Evolutionary conservation across 2,113 vertebrate species (phyloP), one percentile per base, ranked within the genome.

Genomic region (Cervus canadensis): DNA sequence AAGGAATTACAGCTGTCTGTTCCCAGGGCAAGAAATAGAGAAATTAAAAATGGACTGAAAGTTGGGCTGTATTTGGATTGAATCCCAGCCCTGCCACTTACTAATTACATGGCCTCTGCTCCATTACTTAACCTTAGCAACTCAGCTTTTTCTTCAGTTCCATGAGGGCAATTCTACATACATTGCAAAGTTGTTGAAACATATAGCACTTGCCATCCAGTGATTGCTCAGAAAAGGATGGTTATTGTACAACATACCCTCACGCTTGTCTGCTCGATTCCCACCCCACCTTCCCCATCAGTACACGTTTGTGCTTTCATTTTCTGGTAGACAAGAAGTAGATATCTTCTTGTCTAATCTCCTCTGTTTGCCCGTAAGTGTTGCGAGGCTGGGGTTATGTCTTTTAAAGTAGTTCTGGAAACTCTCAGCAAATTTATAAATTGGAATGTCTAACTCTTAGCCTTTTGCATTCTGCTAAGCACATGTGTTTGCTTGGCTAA

Each of bases 401-500:
- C 57, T 60, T 50, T 92, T 87, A 64, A 93, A 88, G 86, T 79
- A 64, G 45, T 62, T 92, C 62, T 91, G 56, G 96, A 94, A 96
- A 21, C 59, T 36, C 76, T 96, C 7, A 88, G 48, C 13, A 74
- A 94, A 96, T 93, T 96, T 90, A 81, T 43, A 89, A 87, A 95
- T 30, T 89, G 79, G 21, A 78, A 85, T 78, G 54, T 85, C 81
- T 91, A 87, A 50, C 14, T 87, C 26, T 87, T 54, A 87, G 57
- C 52, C 96, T n/a, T 91, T 43, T 56, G 57, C 57, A 84, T 82
- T 95, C 62, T 96, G 45, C 59, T 96, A 89, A 95, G 19, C 62
- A 52, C 87, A 52, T 95, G 59, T 97, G 86, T 96, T 97, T 97
- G 56, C 13, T 94, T 83, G 45, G 43, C 26, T 95, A 93, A 92